These are phyloP conservation scores for Tiaroga cobitis DNA, from an alignment of 2,797 vertebrate species.

Conservation along the genomic window DNA sequence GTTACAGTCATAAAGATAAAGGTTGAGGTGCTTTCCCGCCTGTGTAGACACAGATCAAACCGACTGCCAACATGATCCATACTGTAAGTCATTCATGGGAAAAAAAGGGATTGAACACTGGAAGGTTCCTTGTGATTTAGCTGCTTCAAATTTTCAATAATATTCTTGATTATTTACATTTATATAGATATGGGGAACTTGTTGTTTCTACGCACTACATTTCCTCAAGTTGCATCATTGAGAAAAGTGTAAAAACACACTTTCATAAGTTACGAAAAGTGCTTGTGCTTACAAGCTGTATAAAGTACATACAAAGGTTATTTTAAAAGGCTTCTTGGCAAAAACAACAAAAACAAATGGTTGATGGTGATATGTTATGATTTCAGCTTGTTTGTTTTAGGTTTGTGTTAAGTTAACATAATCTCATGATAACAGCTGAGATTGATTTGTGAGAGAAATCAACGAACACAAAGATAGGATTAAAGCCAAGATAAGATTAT, in stretches of 20 bases:
- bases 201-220: background rate
- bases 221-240: background rate
- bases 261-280: background rate
- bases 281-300: background rate
- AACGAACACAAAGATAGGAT: background rate
- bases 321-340: slow-evolving; percentile 3
- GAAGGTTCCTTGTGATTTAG: background rate
- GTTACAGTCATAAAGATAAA: slow-evolving; percentile 77
- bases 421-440: background rate
- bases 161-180: slow-evolving; percentile 1
- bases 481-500: slow-evolving; percentile 12
- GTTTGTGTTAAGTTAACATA: slow-evolving; percentile 8
- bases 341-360: background rate
- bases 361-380: background rate
- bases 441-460: slow-evolving; percentile 12
- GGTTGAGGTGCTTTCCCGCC: slow-evolving; percentile 76
- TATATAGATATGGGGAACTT: background rate
- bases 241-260: background rate
- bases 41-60: slow-evolving; percentile 51
- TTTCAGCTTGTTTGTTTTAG: slow-evolving; percentile 3
- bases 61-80: slow-evolving; percentile 3
- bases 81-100: background rate
- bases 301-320: background rate
- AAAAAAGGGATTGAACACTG: background rate
- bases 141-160: background rate